Evolutionary conservation across 2,888 invertebrate genomes (phyloP).

Genomic region (Dione vanillae): DNA sequence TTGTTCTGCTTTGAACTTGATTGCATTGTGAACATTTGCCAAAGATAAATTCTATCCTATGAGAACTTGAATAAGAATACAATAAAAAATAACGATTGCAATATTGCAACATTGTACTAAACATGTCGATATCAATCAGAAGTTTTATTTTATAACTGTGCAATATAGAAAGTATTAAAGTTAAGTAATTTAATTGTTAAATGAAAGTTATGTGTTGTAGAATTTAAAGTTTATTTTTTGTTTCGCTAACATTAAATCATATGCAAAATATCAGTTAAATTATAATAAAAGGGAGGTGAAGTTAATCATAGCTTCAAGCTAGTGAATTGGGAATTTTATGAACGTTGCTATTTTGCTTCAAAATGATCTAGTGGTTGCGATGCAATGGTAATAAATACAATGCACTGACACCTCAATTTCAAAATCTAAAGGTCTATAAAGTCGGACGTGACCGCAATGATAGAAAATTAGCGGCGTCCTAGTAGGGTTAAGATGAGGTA

Average conservation of each 20-base stretch:
- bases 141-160: too few relatives aligned
- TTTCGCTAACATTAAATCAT: neutral
- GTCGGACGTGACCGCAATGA: slow-evolving; percentile 77
- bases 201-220: too few relatives aligned
- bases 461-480: slow-evolving; percentile 83
- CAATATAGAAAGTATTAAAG: too few relatives aligned
- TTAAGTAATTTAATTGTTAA: too few relatives aligned
- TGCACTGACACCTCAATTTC: slow-evolving; percentile 80
- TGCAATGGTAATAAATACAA: slow-evolving; percentile 73
- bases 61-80: neutral
- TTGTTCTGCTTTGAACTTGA: slow-evolving; percentile 39
- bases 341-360: slow-evolving; percentile 53
- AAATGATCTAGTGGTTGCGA: slow-evolving; percentile 54
- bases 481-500: slow-evolving; percentile 79
- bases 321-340: slow-evolving; percentile 65
- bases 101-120: too few relatives aligned
- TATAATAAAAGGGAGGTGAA: slow-evolving; percentile 50
- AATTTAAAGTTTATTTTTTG: neutral
- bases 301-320: slow-evolving; percentile 57
- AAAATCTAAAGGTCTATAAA: slow-evolving; percentile 77
- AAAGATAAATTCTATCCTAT: neutral
- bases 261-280: slow-evolving; percentile 42
- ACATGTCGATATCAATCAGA: too few relatives aligned
- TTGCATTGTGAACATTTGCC: slow-evolving; percentile 9
- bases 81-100: neutral